Conservation (phyloP, 2,888 invertebrate species). For the Serripes groenlandicus region DNA sequence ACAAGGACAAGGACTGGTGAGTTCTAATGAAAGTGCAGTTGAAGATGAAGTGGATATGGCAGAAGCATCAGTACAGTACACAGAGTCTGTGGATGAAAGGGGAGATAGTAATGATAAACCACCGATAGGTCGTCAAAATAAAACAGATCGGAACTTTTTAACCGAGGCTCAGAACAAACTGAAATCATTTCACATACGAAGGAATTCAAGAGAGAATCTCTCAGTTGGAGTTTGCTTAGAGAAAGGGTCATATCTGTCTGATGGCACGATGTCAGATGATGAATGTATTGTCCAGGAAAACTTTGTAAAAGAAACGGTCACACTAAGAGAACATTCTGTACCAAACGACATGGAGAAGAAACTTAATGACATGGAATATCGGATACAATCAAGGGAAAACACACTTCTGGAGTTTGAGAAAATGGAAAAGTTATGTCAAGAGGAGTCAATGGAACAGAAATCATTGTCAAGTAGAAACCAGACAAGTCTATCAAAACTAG, state of each 20-base stretch:
- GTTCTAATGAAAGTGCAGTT: not conserved
- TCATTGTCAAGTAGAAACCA: not conserved
- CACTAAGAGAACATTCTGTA: not conserved
- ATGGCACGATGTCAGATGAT: not conserved
- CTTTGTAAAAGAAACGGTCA: not conserved
- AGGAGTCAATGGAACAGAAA: slow-evolving; percentile 15
- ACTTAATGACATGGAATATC: slow-evolving; percentile 4
- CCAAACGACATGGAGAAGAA: not conserved
- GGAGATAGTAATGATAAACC: slow-evolving; percentile 59
- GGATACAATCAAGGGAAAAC: not conserved
- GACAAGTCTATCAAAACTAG: not conserved
- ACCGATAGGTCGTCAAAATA: slow-evolving; percentile 32
- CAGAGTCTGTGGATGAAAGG: slow-evolving; percentile 47
- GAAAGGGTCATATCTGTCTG: slow-evolving; percentile 6
- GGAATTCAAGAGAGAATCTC: not conserved
- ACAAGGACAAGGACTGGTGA: not conserved
- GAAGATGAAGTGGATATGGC: too few species aligned
- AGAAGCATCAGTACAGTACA: not conserved
- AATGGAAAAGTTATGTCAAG: slow-evolving; percentile 38
- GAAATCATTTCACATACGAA: slow-evolving; percentile 31
- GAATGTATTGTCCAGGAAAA: not conserved
- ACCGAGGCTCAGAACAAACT: slow-evolving; percentile 49
- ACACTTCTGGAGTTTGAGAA: slow-evolving; percentile 45
- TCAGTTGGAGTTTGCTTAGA: slow-evolving; percentile 20
- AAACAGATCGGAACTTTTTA: slow-evolving; percentile 37